Percentiles rank a stretch among this genome's conserved stretches.
These are phyloP conservation scores for Epizoanthus rinbou DNA, from an alignment of 92 coral and sea anemone genomes.

Conservation along the genomic window DNA sequence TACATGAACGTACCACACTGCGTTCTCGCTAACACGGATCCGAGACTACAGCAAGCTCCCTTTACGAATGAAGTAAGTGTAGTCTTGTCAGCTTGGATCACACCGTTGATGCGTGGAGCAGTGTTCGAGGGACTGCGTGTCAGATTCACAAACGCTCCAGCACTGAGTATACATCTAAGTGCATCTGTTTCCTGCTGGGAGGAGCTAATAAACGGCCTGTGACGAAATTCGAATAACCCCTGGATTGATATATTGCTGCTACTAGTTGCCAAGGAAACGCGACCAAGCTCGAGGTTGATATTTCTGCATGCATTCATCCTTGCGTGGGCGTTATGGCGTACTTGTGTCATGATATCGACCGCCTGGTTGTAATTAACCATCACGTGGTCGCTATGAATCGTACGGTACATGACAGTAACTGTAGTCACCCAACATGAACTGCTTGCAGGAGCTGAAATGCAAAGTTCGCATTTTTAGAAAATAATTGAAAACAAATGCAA, in stretches of 20 bases:
- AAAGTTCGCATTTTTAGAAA: neutral
- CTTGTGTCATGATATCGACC: neutral
- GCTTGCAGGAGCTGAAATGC: conserved; percentile 11
- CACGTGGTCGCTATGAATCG: neutral
- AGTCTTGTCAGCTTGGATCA: neutral
- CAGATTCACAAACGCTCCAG: conserved; percentile 3
- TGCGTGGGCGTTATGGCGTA: conserved; percentile 9
- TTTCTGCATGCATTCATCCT: conserved; percentile 7
- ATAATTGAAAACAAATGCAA: neutral
- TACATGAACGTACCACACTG: conserved; percentile 24
- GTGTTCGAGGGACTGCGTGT: neutral
- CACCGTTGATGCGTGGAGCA: neutral
- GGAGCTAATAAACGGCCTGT: neutral
- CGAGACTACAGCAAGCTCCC: conserved; percentile 20
- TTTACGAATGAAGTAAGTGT: neutral
- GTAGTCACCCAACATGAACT: conserved; percentile 3
- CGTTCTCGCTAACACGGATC: conserved; percentile 16
- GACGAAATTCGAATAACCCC: conserved; percentile 31
- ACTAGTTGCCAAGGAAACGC: neutral
- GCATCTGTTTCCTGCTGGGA: neutral
- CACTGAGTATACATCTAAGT: neutral
- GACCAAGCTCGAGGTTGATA: conserved; percentile 11
- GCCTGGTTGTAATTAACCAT: conserved; percentile 17
- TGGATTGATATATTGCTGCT: neutral
- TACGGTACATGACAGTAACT: neutral